Conservation (phyloP, 2,113 vertebrate species). For the Cairina moschata region DNA sequence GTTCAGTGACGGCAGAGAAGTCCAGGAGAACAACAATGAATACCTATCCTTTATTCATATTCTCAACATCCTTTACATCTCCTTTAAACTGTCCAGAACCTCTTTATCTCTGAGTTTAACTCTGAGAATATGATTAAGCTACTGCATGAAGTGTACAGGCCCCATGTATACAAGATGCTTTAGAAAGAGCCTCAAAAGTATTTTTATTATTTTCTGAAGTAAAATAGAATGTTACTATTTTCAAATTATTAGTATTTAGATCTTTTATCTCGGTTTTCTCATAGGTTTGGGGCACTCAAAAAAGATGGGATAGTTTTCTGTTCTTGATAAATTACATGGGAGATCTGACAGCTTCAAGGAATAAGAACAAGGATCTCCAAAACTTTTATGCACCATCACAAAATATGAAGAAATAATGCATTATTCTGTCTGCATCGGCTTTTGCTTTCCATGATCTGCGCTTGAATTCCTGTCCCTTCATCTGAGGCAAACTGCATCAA, state of each 20-base stretch:
- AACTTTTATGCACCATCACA: neutral
- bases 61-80: constrained; percentile 37
- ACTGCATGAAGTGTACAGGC: neutral
- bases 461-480: neutral
- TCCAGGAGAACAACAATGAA: constrained; percentile 32
- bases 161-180: neutral
- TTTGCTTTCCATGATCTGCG: neutral
- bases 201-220: neutral
- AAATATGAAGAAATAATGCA: neutral
- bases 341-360: neutral
- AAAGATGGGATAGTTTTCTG: neutral
- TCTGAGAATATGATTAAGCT: neutral
- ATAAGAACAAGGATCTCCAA: neutral
- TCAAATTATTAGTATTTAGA: neutral
- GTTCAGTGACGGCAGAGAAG: neutral
- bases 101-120: constrained; percentile 5
- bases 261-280: neutral
- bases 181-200: neutral
- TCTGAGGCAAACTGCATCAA: neutral
- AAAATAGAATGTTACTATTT: neutral
- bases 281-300: neutral
- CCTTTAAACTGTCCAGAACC: constrained; percentile 16
- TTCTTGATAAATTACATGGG: neutral
- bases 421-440: neutral
- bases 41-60: constrained; percentile 40